phyloP scores from a whole-genome alignment of 2,888 invertebrate genomes.

The Drosophila affinis region DNA sequence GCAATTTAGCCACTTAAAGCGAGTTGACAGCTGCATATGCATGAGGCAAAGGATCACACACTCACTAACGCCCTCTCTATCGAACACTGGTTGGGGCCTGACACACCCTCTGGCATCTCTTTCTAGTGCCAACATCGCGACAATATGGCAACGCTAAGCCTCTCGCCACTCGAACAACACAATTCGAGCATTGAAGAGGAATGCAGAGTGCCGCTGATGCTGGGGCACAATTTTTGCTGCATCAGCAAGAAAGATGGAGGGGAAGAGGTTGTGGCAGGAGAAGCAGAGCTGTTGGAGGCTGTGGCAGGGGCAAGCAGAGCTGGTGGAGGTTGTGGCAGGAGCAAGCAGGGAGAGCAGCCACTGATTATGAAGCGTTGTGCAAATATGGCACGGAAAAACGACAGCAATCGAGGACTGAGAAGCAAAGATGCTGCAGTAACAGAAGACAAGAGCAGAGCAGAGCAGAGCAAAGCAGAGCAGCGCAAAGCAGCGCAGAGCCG shows the following conservation, averaged over 20 bases:
- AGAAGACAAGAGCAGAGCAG: background rate
- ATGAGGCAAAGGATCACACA: slow-evolving; percentile 39
- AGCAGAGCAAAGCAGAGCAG: no score
- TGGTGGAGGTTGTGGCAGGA: background rate
- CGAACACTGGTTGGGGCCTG: no score
- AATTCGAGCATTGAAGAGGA: slow-evolving; percentile 46
- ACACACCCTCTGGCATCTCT: background rate
- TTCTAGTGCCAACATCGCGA: slow-evolving; percentile 11
- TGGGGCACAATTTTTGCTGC: slow-evolving; percentile 50
- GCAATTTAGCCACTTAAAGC: slow-evolving; percentile 56
- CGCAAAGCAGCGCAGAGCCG: background rate
- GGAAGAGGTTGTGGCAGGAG: background rate
- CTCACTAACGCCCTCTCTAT: background rate
- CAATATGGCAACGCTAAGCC: slow-evolving; percentile 66
- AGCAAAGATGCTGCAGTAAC: background rate
- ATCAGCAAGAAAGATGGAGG: slow-evolving; percentile 47
- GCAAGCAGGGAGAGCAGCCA: background rate
- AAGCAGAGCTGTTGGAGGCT: no score
- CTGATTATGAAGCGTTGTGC: slow-evolving; percentile 56
- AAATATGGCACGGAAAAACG: slow-evolving; percentile 55
- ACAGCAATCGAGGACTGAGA: slow-evolving; percentile 23
- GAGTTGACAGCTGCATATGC: slow-evolving; percentile 53
- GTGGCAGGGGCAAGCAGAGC: no score
- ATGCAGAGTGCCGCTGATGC: slow-evolving; percentile 12
- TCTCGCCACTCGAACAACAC: slow-evolving; percentile 58